Evolutionary conservation across 2,888 invertebrate species (phyloP).

Genomic region (Pogonocherus hispidulus): DNA sequence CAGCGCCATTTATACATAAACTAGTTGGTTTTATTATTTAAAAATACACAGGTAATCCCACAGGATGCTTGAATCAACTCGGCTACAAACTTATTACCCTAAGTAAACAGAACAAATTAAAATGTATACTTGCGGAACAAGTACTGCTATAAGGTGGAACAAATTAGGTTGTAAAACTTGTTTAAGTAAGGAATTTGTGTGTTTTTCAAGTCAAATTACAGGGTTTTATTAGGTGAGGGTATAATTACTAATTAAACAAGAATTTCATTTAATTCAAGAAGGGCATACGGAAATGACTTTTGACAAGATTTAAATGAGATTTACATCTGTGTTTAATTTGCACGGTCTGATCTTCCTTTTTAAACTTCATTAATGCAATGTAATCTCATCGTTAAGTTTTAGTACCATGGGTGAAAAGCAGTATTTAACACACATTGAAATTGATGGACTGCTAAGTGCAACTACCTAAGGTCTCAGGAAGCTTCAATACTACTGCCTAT

Average conservation of each 20-base stretch:
- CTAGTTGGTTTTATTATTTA: constrained; percentile 11
- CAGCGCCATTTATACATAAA: not conserved
- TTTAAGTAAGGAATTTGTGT: constrained; percentile 9
- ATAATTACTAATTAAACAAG: constrained; percentile 17
- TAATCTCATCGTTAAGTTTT: too few species aligned
- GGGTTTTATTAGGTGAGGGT: constrained; percentile 7
- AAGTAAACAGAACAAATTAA: constrained; percentile 24
- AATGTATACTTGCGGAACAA: constrained; percentile 17
- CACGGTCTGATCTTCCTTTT: too few species aligned
- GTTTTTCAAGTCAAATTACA: constrained; percentile 19
- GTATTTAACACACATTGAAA: too few species aligned
- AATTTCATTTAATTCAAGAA: constrained; percentile 1
- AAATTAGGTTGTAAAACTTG: constrained; percentile 20
- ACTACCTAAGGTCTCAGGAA: too few species aligned
- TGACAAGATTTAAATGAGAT: too few species aligned
- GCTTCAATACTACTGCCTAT: too few species aligned
- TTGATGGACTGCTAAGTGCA: too few species aligned
- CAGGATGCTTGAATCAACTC: constrained; percentile 13
- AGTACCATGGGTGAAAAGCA: too few species aligned
- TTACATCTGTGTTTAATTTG: too few species aligned
- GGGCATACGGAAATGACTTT: not conserved
- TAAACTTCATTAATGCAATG: too few species aligned
- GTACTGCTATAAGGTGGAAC: not conserved
- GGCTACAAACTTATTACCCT: constrained; percentile 15
- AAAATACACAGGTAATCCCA: constrained; percentile 13